Evolutionary conservation across 2,888 invertebrate species (phyloP).

Genomic region (Marasmarcha lunaedactyla): DNA sequence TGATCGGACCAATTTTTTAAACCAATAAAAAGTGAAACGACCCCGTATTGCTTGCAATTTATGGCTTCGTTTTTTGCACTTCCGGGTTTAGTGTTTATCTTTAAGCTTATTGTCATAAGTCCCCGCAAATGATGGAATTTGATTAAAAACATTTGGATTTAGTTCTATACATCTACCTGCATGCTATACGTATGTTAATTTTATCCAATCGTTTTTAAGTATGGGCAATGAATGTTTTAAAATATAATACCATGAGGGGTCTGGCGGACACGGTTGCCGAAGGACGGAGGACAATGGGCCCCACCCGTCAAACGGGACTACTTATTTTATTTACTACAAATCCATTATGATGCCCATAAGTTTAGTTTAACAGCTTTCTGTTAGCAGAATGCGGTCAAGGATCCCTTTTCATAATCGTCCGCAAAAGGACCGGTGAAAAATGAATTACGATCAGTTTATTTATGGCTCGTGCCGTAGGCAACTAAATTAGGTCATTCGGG

Average conservation of each 20-base stretch:
- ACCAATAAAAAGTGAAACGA: conserved; percentile 28
- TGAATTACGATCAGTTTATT: not conserved
- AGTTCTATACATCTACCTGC: not conserved
- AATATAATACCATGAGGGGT: not conserved
- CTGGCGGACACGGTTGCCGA: no score
- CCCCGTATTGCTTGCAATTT: conserved; percentile 52
- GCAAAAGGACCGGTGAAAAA: conserved; percentile 23
- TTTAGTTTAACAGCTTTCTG: conserved; percentile 35
- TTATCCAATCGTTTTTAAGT: not conserved
- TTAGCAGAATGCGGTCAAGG: conserved; percentile 32
- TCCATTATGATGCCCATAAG: conserved; percentile 34
- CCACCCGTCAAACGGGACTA: conserved; percentile 33
- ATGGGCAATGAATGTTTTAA: not conserved
- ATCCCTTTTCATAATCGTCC: conserved; percentile 27
- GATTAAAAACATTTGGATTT: no score
- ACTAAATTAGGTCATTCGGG: not conserved
- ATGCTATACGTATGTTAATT: not conserved
- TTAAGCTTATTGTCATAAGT: conserved; percentile 4
- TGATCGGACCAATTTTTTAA: conserved; percentile 41
- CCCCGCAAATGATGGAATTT: no score
- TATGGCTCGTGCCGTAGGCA: conserved; percentile 5
- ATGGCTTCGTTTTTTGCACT: conserved; percentile 48
- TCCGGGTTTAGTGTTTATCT: conserved; percentile 32
- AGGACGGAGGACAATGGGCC: conserved; percentile 50
- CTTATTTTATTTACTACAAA: conserved; percentile 28